These are phyloP conservation scores for Microctenopoma steveboyesi DNA, from an alignment of 2,797 vertebrate genomes.

Conservation along the genomic window DNA sequence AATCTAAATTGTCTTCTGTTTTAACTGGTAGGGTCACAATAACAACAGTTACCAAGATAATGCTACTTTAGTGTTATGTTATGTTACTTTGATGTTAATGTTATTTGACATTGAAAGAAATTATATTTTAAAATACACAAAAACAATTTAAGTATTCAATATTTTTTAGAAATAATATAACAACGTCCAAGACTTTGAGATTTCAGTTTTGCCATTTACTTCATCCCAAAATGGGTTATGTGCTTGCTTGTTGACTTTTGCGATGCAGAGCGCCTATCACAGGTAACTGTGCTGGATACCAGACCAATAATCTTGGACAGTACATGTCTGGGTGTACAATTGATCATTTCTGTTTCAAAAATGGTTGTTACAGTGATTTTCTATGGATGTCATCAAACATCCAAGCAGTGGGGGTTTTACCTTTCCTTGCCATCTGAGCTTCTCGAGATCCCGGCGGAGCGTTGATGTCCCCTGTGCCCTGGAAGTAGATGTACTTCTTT, in stretches of 20 bases:
- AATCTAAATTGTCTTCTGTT: too few species aligned
- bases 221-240: background rate
- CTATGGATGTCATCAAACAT: background rate
- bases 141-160: too few species aligned
- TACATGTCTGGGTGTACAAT: background rate
- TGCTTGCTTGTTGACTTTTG: conserved; percentile 16
- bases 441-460: conserved; percentile 92
- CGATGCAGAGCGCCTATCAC: conserved; percentile 7
- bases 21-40: too few species aligned
- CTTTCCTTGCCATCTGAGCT: conserved; percentile 86
- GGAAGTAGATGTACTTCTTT: conserved; percentile 98
- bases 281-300: conserved; percentile 4
- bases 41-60: too few species aligned
- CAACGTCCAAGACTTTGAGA: too few species aligned
- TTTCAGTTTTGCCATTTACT: background rate
- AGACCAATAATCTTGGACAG: conserved; percentile 16
- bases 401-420: conserved; percentile 64
- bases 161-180: too few species aligned
- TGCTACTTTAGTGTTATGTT: too few species aligned
- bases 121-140: too few species aligned
- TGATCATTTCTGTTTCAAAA: conserved; percentile 12
- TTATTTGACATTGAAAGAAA: too few species aligned
- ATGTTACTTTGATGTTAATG: too few species aligned
- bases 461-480: conserved; percentile 95
- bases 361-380: background rate